phyloP scores from a whole-genome alignment of 2,888 invertebrate genomes.

The Lepidochrysops patricia region DNA sequence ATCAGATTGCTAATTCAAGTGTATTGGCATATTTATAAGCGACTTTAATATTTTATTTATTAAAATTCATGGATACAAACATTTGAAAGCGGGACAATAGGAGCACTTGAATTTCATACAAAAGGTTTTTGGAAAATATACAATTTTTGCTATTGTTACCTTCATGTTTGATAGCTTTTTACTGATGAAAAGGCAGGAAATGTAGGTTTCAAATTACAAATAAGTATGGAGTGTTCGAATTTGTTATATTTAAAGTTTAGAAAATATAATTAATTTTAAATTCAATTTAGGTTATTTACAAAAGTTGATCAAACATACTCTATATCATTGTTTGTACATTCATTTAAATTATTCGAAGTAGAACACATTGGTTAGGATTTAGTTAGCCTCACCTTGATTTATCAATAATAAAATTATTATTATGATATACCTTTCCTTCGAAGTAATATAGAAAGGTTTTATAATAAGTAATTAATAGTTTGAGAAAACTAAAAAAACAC shows the following conservation, averaged over 20 bases:
- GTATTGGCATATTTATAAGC: not conserved
- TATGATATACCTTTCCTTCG: too few species aligned
- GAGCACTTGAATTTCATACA: not conserved
- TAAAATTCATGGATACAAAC: not conserved
- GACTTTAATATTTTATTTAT: not conserved
- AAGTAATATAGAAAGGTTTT: too few species aligned
- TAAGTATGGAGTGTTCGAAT: not conserved
- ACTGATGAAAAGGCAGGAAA: not conserved
- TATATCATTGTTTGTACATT: too few species aligned
- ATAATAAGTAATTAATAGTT: too few species aligned
- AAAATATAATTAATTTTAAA: not conserved
- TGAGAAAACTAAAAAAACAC: too few species aligned
- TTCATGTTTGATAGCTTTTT: not conserved
- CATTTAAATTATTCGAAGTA: too few species aligned
- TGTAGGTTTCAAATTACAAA: not conserved
- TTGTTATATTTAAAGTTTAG: not conserved
- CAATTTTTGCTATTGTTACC: not conserved
- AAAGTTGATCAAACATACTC: too few species aligned
- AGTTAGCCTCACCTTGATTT: too few species aligned
- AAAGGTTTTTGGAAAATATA: not conserved
- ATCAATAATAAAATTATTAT: too few species aligned
- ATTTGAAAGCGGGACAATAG: not conserved
- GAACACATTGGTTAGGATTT: too few species aligned
- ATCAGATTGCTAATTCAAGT: not conserved
- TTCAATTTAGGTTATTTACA: not conserved